Percentiles rank a stretch among this genome's conserved stretches.
These are phyloP conservation scores for Caenorhabditis elegans DNA, from an alignment of 1,140 invertebrate species.

Conservation along the genomic window DNA sequence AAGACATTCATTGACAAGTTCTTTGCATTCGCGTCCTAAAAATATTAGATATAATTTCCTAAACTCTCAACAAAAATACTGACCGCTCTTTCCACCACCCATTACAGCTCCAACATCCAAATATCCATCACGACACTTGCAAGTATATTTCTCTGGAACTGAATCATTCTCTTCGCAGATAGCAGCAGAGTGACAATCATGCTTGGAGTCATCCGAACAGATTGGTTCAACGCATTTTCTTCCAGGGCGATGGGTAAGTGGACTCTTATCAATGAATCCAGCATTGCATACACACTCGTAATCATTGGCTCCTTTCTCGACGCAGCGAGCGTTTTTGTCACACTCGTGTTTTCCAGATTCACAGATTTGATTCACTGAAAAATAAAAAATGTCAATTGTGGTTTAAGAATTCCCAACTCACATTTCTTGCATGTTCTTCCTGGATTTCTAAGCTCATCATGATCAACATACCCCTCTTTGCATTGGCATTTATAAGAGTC, in stretches of 20 bases:
- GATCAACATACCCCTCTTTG: slow-evolving; percentile 59
- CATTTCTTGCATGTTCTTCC: slow-evolving; percentile 60
- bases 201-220: slow-evolving; percentile 45
- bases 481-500: slow-evolving; percentile 64
- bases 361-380: slow-evolving; percentile 57
- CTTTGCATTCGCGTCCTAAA: slow-evolving; percentile 47
- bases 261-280: slow-evolving; percentile 41
- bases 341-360: slow-evolving; percentile 57
- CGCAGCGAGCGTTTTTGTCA: slow-evolving; percentile 62
- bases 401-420: background rate
- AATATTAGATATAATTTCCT: background rate
- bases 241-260: slow-evolving; percentile 19
- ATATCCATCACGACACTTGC: slow-evolving; percentile 51
- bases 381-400: background rate
- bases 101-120: slow-evolving; percentile 30
- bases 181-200: slow-evolving; percentile 51
- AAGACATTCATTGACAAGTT: slow-evolving; percentile 62
- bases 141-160: slow-evolving; percentile 50
- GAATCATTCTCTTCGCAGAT: slow-evolving; percentile 48
- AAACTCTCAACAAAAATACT: too few relatives aligned
- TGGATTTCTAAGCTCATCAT: slow-evolving; percentile 64
- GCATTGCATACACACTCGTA: slow-evolving; percentile 54
- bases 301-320: slow-evolving; percentile 52
- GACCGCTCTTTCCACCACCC: background rate
- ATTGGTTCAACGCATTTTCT: slow-evolving; percentile 44